phyloP scores from a whole-genome alignment of 1,140 invertebrate species.

The Chironomus tepperi region DNA sequence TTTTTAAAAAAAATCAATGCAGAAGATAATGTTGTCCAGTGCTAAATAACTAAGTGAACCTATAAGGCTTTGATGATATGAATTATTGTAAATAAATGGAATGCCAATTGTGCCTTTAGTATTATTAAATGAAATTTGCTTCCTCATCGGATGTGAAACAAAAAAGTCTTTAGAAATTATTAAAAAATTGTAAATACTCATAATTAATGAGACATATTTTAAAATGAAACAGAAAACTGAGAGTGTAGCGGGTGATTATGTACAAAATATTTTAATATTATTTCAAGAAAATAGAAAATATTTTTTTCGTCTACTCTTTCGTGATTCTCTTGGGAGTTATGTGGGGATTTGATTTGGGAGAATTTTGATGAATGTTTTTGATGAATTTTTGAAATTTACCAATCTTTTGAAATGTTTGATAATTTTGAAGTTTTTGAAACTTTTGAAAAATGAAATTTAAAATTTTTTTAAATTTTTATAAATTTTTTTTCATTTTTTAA shows the following conservation, averaged over 20 bases:
- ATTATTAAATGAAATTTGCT: not conserved
- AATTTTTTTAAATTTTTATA: too few relatives aligned
- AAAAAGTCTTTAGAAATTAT: not conserved
- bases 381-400: too few relatives aligned
- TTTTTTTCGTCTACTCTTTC: too few relatives aligned
- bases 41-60: not conserved
- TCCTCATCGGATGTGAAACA: not conserved
- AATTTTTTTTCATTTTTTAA: too few relatives aligned
- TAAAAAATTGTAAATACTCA: slow-evolving; percentile 7
- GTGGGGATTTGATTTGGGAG: too few relatives aligned
- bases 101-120: slow-evolving; percentile 22
- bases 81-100: not conserved
- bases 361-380: too few relatives aligned
- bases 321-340: too few relatives aligned
- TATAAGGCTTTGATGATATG: not conserved
- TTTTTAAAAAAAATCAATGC: not conserved
- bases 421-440: too few relatives aligned
- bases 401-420: too few relatives aligned
- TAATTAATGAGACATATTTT: not conserved
- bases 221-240: not conserved
- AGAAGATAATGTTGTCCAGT: not conserved
- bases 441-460: too few relatives aligned
- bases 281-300: too few relatives aligned
- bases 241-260: slow-evolving; percentile 11
- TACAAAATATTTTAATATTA: not conserved